A percentile compares a stretch with the other conserved stretches of the same genome.
phyloP scores from a whole-genome alignment of 2,888 invertebrate genomes.

The Herminia tarsipennalis region DNA sequence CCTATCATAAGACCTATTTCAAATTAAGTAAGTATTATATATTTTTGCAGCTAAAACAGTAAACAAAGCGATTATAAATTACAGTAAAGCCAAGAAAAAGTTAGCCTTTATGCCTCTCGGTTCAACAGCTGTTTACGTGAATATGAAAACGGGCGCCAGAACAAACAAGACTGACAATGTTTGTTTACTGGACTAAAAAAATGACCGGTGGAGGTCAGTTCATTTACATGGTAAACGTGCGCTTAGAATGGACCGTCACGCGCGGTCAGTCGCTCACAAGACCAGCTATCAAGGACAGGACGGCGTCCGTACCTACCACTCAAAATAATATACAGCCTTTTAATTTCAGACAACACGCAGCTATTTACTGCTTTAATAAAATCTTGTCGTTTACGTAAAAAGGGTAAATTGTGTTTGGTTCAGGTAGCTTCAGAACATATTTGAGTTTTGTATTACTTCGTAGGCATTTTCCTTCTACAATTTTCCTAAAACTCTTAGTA shows the following conservation, averaged over 20 bases:
- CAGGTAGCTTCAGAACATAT: conserved; percentile 1
- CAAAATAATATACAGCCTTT: conserved; percentile 33
- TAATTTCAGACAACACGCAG: conserved; percentile 23
- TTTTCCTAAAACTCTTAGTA: conserved; percentile 15
- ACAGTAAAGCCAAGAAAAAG: conserved; percentile 16
- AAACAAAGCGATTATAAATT: conserved; percentile 1
- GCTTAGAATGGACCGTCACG: conserved; percentile 84
- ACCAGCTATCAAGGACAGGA: conserved; percentile 50
- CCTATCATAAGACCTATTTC: too few species aligned
- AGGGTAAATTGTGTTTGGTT: conserved; percentile 4
- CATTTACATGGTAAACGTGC: conserved; percentile 83
- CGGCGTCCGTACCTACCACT: conserved; percentile 8
- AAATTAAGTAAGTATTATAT: background rate
- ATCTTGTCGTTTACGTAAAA: conserved; percentile 25
- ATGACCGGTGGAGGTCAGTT: conserved; percentile 69
- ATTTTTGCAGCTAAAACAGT: background rate
- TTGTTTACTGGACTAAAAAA: conserved; percentile 77
- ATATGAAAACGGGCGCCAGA: conserved; percentile 50
- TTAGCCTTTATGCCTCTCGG: conserved; percentile 10
- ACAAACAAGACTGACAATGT: conserved; percentile 67
- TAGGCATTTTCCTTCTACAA: conserved; percentile 5
- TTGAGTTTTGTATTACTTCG: background rate
- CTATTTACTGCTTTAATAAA: conserved; percentile 19
- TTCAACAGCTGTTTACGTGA: conserved; percentile 23
- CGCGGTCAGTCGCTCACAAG: conserved; percentile 67